Evolutionary conservation across 35 echinoderm and acorn worm genomes (phyloP), one percentile per base, ranked within the genome.

Genomic region (Lytechinus pictus): DNA sequence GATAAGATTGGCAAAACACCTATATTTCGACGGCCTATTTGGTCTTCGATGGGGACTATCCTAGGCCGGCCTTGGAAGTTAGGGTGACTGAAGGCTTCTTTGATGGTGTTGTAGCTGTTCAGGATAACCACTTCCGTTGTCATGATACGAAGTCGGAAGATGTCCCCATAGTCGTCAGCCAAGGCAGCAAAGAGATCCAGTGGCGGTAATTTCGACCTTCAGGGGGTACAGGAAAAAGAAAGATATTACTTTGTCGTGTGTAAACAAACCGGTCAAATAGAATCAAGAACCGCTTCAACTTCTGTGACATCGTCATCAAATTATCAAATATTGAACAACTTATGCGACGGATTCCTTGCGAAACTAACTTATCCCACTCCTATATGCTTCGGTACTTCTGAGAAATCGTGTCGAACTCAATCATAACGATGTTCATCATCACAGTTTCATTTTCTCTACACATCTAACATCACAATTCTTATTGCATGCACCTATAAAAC

Each of bases 111-210:
- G 53, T 52, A 58, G 28, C 97, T 96, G 61, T 94, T 98, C 6
- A 98, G 93, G 4, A 98, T 94, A 33, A 98, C 94, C 27, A 98
- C 96, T 8, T 95, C 89, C 21, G 79, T 95, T 53, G 94, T 95
- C 10, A 95, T 92, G 28, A 98, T 96, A 51, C 94, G 96, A 94
- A 98, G 96, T 27, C 95, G 51, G 61, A 96, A 95, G 53, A 96
- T 95, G 54, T 96, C 92, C 54, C 97, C 97, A 53, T 98, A 95
- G 51, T 95, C 27, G n/a, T 95, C 87, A 1, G 92, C 92, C 8
- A 96, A 24, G 11, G 52, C 54, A 1, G 92, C n/a, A 53, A 93
- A 21, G 9, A 93, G 54, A 54, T 57, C 55, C 9, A 55, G 92
- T 12, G 92, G 92, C 12, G 92, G 53, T 57, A 93, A 24, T 19